Evolutionary conservation across 64 coral and sea anemone species (phyloP), one percentile per base, ranked within the genome.

Genomic region (Stichodactyla mertensii): DNA sequence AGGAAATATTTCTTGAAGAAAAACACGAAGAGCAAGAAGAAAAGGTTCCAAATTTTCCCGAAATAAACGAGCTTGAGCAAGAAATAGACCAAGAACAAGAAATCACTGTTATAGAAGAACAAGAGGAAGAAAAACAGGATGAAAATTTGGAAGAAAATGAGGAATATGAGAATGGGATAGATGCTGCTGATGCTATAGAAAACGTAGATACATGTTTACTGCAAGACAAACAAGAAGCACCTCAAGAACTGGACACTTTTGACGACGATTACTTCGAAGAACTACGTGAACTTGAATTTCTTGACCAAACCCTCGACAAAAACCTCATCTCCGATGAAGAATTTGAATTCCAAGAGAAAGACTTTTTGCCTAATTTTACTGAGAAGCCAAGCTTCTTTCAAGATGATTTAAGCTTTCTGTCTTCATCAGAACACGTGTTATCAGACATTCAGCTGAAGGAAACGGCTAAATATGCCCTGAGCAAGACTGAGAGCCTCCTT

Each of bases 391-490:
- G 16, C 51, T 81, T 81, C 54, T 56, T 58, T 15, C 12, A 5
- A 31, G 56, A 55, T 2, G 60, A 85, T 64, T 16, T 82, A 8
- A n/a, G 19, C 52, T 64, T 85, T 61, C 18, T 58, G 51, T 13
- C 24, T 45, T 45, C 36, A 6, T 55, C 45, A 24, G 55, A 23
- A 16, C 83, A 85, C 24, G 83, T 1, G 27, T 85, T 85, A 85
- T 55, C 55, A 4, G 83, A 85, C 7, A 57, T 16, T 10, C 51
- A 85, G 16, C n/a, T 85, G 19, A 85, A 85, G 24, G 57, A 85
- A 85, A 85, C 83, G 0, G 83, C 83, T 36, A 85, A 85, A 14
- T 85, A 85, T 13, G 83, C 83, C n/a, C 60, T 85, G 2, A 85
- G 83, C 56, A 85, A 85, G 83, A 31, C 83, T 61, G 83, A 85